Evolutionary conservation across 2,888 invertebrate genomes (phyloP), one percentile per base, ranked within the genome.

Genomic region (Willowsia nigromaculata): DNA sequence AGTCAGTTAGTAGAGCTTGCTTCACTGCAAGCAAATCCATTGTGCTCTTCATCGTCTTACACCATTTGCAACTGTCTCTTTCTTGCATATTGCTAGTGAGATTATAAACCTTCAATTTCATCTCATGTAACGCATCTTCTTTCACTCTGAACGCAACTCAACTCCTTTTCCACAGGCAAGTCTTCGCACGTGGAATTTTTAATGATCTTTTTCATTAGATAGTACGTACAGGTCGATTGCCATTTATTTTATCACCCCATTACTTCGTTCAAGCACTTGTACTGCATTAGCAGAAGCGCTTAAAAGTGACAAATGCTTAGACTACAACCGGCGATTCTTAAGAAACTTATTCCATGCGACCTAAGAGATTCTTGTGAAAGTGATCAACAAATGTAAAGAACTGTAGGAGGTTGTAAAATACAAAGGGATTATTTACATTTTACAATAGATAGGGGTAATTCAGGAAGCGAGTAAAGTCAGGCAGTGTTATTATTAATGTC

Each of bases 1-100:
- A 80, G 80, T 80, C 80, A 80, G 80, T 80, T 56, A 40, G 80
- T 25, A 53, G 59, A 59, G 80, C 80, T 80, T 80, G 80, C 22
- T 40, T 80, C 56, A 80, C 40, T 59, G 80, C 80, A 59, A 80
- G 80, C 80, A 40, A 80, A 25, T 80, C 27, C 25, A 47, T 80
- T 13, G 80, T 80, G 80, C 56, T 80, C 53, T 15, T 59, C 80
- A 50, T 80, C 50, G 50, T 50, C n/a, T n/a, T n/a, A n/a, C n/a
- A 50, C 25, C 76, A 50, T 15, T 50, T 33, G 30, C n/a, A 15
- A 78, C 18, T 78, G 3, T 78, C 18, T 78, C 22, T 40, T 71
- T 4, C 71, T 40, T 71, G 18, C 71, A 37, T 22, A 40, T 40
- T 27, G 30, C 7, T 33, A 30, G 13, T 5, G 30, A 33, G 33